phyloP scores from a whole-genome alignment of 2,888 invertebrate species.

The Pachymerium ferrugineum region DNA sequence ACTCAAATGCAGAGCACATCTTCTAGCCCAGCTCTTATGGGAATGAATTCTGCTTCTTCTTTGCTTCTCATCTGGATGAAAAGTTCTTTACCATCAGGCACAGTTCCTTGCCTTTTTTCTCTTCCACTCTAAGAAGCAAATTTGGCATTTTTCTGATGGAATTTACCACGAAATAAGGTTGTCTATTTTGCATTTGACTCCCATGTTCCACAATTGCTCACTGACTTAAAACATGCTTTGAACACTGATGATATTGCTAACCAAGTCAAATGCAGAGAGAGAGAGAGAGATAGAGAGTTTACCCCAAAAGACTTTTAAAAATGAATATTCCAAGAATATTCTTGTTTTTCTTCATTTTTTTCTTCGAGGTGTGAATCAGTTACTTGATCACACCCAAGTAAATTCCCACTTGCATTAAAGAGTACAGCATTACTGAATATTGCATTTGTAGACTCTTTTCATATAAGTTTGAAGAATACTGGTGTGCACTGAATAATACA shows the following conservation, averaged over 20 bases:
- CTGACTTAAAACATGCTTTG: neutral
- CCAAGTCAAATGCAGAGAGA: neutral
- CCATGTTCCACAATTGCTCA: neutral
- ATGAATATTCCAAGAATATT: no score
- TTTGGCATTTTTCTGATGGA: neutral
- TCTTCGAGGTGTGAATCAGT: no score
- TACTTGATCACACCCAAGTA: no score
- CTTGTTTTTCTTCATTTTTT: no score
- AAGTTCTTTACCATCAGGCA: neutral
- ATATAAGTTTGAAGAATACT: neutral
- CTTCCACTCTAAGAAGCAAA: neutral
- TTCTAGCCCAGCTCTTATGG: neutral
- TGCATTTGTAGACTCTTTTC: neutral
- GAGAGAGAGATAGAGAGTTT: no score
- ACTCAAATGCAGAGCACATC: slow-evolving; percentile 13
- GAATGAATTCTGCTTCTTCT: neutral
- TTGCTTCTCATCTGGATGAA: neutral
- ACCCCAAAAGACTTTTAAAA: no score
- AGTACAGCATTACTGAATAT: neutral
- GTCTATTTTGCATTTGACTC: neutral
- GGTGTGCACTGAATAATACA: neutral
- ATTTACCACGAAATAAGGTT: neutral
- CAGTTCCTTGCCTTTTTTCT: neutral
- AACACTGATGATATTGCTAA: neutral
- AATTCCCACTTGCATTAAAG: neutral